Base-by-base conservation (phyloP, 2,888 invertebrate genomes). In the Zhuqinia jingwanae region DNA sequence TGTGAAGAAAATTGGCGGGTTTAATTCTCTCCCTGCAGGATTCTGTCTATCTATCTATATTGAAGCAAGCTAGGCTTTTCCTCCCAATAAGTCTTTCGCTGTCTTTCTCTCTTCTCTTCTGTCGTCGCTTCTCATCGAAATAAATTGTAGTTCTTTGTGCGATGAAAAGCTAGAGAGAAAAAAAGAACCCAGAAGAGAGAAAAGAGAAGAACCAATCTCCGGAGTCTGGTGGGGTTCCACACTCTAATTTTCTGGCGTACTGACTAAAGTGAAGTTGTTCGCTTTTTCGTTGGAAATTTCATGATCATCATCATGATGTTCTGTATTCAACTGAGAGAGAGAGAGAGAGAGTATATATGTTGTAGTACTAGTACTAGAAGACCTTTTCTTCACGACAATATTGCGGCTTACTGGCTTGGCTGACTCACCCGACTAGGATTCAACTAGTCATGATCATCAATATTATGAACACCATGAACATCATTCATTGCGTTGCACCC, bases 1-100 rank as follows among this genome's bases (percentile, higher is more conserved):
- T 89, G 89, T 90, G 89, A 89, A 90, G 89, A 89, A 90, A 90
- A 90, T 89, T 90, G 89, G 88, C 88, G 89, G 89, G 87, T 89
- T 89, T 89, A 89, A 89, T 89, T 89, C 88, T 81, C 82, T 88
- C 81, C 73, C 81, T 85, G 68, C 76, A 70, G 85, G 85, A 25
- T 53, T 70, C 81, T 81, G 68, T 81, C 60, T 78, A 36, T 36
- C 36, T 8, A 36, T 81, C 60, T 78, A 36, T 36, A 3, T 8
- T 6, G 36, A 3, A 36, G 36, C 36, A 36, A 85, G 20, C 63
- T n/a, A 81, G 53, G 58, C 63, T 60, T 87, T 80, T 77, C 68
- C 60, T 75, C 80, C 78, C 75, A 79, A 78, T 78, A 75, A 60
- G 79, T 70, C 83, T 79, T 87, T 84, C 77, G 80, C 80, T 87